Base-by-base conservation (phyloP, 2,888 invertebrate genomes). In the Drosophila picticornis region DNA sequence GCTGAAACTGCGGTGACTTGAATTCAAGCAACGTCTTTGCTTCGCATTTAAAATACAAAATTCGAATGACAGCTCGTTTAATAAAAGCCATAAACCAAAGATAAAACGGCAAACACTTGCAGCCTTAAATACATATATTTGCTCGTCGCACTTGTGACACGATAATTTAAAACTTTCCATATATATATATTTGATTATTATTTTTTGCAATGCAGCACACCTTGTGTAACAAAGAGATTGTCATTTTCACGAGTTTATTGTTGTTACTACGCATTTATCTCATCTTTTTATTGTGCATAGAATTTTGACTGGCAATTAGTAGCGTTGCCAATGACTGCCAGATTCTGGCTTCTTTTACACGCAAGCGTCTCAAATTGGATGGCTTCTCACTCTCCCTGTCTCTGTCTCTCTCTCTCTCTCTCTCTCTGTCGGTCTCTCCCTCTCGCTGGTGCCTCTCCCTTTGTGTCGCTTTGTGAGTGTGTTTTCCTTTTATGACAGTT, bases 221-320 rank as follows among this genome's bases (percentile, higher is more conserved):
- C 48, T 25, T 53, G 64, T 25, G 50, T 50, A 34, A 38, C 27
- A 19, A 16, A 6, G 16, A 34, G 56, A 40, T 10, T 38, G 27
- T 72, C 29, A 57, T 71, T 63, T 62, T 40, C 63, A 72, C 48
- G 79, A 59, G 57, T 84, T 80, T 83, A 80, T 72, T 60, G 72
- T 61, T 81, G 86, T 86, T 86, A 72, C 84, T 75, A 84, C 81
- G 87, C 72, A 85, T 80, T 85, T 85, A 89, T 84, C 89, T 88
- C 85, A 81, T 75, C 87, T 83, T 89, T 83, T 80, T 76, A 80
- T 81, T 71, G 73, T 73, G 77, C 75, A 75, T 74, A 75, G 86
- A 75, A 86, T 84, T 85, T 84, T 89, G 87, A 80, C 89, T 86
- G 87, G 87, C 85, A 85, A 85, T 89, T 85, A 89, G 89, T 84